Base-by-base conservation (phyloP, 2,113 vertebrate species). In the Microcebus tavaratra region DNA sequence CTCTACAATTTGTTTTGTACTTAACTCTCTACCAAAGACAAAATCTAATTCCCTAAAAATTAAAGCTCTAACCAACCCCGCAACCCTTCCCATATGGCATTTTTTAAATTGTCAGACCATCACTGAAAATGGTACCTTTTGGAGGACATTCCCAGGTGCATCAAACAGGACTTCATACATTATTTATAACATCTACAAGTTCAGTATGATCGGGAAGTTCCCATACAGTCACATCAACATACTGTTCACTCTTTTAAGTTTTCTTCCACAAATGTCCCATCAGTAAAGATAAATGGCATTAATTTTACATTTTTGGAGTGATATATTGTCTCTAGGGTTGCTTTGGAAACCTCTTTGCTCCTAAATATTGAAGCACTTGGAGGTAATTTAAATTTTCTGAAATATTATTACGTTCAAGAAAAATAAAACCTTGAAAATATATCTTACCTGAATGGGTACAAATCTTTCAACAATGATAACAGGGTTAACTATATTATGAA, bases 241-340 rank as follows among this genome's bases (percentile, higher is more conserved):
- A 88, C 15, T 48, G 15, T 76, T 87, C 36, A 31, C 9, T 92
- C 29, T 59, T 76, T 92, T n/a, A 70, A 76, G 15, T n/a, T 85
- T 81, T 88, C 84, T 78, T 84, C 84, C 45, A 93, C 34, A 85
- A 87, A 34, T 93, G 11, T 45, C 82, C 53, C 48, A 25, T 94
- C 78, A 72, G 53, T 67, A 68, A 94, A 98, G 95, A 96, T 73
- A 95, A 96, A 94, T 97, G 50, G 57, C 48, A 88, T 70, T 88
- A 90, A 96, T 97, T 95, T 85, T 9, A 90, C 84, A 91, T 81
- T 81, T 84, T n/a, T 27, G 29, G 57, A 88, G 68, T 95, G 93
- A 96, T 94, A 68, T 73, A 78, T 93, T 91, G 17, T 95, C 79
- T 89, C 85, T 81, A 90, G 90, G 59, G 94, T 87, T 21, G 5